Percentiles rank a stretch among this genome's conserved stretches.
phyloP scores from a whole-genome alignment of 1,140 invertebrate species.

The Grapholita molesta region DNA sequence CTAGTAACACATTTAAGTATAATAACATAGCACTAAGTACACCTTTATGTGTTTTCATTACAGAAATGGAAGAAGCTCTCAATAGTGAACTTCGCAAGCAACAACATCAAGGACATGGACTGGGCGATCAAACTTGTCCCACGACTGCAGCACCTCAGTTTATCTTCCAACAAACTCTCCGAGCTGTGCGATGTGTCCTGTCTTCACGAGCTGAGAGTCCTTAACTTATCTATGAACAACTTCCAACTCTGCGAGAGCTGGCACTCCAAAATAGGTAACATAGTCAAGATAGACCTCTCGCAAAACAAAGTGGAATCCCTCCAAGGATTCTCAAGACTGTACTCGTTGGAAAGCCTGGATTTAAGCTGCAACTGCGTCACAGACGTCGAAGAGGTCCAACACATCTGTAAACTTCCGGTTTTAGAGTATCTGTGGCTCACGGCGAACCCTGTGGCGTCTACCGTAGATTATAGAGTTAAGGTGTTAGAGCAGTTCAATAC shows the following conservation, averaged over 20 bases:
- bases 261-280: conserved; percentile 92
- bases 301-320: conserved; percentile 90
- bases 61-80: conserved; percentile 84
- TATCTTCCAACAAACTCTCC: conserved; percentile 88
- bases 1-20: too few relatives aligned
- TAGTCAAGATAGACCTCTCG: conserved; percentile 91
- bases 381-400: conserved; percentile 88
- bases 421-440: conserved; percentile 91
- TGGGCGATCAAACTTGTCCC: conserved; percentile 89
- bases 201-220: conserved; percentile 85
- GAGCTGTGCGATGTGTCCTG: conserved; percentile 88
- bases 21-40: not conserved
- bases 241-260: conserved; percentile 85
- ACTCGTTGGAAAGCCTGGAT: conserved; percentile 91
- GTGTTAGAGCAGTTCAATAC: conserved; percentile 91
- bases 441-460: conserved; percentile 92
- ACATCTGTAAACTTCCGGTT: conserved; percentile 89
- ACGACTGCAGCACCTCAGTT: conserved; percentile 84
- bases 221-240: conserved; percentile 89
- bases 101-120: conserved; percentile 88
- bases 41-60: conserved; percentile 29
- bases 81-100: conserved; percentile 87
- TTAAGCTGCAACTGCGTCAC: conserved; percentile 91
- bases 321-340: conserved; percentile 89
- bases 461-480: conserved; percentile 94